A percentile compares a stretch with the other conserved stretches of the same genome.
These are phyloP conservation scores for Leucoma salicis DNA, from an alignment of 2,888 invertebrate genomes.

Conservation along the genomic window DNA sequence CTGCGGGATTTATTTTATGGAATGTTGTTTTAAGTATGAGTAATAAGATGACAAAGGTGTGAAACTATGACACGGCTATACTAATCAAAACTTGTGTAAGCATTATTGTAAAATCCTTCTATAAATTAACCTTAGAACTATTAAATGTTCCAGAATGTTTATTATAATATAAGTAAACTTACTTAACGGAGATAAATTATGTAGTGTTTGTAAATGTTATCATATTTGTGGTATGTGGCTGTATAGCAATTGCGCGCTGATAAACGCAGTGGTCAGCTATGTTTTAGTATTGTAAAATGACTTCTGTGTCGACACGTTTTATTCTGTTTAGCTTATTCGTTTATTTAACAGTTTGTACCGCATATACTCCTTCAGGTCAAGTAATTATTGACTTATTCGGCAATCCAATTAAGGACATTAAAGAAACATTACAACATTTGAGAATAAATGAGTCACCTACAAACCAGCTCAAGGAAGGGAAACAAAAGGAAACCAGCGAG, in stretches of 20 bases:
- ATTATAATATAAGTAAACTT: too few species aligned
- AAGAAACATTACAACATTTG: conserved; percentile 22
- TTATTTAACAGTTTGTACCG: conserved; percentile 46
- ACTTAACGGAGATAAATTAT: conserved; percentile 24
- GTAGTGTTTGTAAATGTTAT: conserved; percentile 29
- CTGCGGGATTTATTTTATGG: too few species aligned
- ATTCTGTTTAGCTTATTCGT: conserved; percentile 54
- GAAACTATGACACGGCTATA: too few species aligned
- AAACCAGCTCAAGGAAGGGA: conserved; percentile 12
- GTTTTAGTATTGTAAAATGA: conserved; percentile 62
- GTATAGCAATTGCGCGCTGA: conserved; percentile 41
- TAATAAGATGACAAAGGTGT: too few species aligned
- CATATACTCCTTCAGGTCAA: conserved; percentile 44
- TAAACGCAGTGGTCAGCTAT: conserved; percentile 46
- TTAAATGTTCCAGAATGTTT: too few species aligned
- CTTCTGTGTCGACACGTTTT: conserved; percentile 56
- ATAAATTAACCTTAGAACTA: too few species aligned
- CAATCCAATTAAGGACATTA: conserved; percentile 62
- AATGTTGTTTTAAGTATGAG: too few species aligned
- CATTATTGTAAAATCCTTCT: conserved; percentile 4
- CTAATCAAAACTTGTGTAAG: too few species aligned
- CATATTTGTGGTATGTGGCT: conserved; percentile 33
- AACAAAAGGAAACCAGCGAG: conserved; percentile 8
- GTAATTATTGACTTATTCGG: conserved; percentile 58
- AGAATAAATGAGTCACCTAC: conserved; percentile 10